A percentile compares a stretch with the other conserved stretches of the same genome.
Evolutionary conservation across 2,888 invertebrate species (phyloP).

Genomic region (Eilema depressum): DNA sequence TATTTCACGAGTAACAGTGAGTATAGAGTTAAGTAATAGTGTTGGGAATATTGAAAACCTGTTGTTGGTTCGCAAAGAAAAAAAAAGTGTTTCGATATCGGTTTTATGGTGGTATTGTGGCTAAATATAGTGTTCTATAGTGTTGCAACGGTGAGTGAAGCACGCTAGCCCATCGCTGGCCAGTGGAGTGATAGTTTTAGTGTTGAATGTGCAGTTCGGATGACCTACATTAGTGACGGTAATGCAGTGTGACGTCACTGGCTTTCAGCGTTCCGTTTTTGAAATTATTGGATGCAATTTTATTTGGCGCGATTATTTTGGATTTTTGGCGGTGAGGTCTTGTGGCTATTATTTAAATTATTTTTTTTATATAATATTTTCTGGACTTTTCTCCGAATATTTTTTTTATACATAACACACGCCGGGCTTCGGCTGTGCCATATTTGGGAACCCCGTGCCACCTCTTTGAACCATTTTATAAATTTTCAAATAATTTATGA

Average conservation of each 20-base stretch:
- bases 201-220: slow-evolving; percentile 37
- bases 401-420: no score
- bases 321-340: slow-evolving; percentile 29
- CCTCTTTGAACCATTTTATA: no score
- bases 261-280: slow-evolving; percentile 49
- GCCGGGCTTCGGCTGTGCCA: no score
- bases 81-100: slow-evolving; percentile 33
- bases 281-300: slow-evolving; percentile 23
- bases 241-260: slow-evolving; percentile 55
- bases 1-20: slow-evolving; percentile 14
- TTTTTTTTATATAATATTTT: background rate
- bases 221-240: slow-evolving; percentile 51
- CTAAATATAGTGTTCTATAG: slow-evolving; percentile 26
- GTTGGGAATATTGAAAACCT: slow-evolving; percentile 8
- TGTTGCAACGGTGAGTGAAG: slow-evolving; percentile 14
- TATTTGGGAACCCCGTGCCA: no score
- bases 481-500: no score
- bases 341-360: background rate
- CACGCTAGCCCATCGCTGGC: slow-evolving; percentile 15
- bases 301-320: slow-evolving; percentile 28
- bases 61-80: slow-evolving; percentile 33
- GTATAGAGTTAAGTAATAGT: background rate
- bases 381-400: background rate
- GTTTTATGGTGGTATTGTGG: slow-evolving; percentile 33
- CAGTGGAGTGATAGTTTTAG: slow-evolving; percentile 4